phyloP scores from a whole-genome alignment of 2,888 invertebrate genomes.

The Epirrhoe tristata region DNA sequence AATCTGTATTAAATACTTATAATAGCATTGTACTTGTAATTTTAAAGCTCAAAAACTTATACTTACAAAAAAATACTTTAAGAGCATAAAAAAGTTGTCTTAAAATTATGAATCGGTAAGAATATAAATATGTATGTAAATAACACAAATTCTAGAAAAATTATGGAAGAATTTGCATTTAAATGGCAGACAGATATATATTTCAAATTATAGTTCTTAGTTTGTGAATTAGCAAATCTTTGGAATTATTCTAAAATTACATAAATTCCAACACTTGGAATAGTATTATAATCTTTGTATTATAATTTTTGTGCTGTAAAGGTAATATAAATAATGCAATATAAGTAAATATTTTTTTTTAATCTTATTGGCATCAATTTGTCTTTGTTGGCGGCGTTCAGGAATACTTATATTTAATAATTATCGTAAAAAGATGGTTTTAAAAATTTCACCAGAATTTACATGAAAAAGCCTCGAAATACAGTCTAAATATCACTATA shows the following conservation, averaged over 20 bases:
- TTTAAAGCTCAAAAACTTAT: slow-evolving; percentile 79
- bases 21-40: slow-evolving; percentile 75
- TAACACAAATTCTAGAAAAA: too few relatives aligned
- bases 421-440: slow-evolving; percentile 63
- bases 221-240: slow-evolving; percentile 66
- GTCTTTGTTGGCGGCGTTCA: slow-evolving; percentile 61
- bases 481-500: slow-evolving; percentile 66
- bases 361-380: slow-evolving; percentile 64
- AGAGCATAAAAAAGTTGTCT: slow-evolving; percentile 4
- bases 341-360: slow-evolving; percentile 44
- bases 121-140: too few relatives aligned
- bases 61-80: slow-evolving; percentile 24
- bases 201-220: slow-evolving; percentile 13
- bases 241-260: slow-evolving; percentile 72
- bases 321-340: slow-evolving; percentile 42
- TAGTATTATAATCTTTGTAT: slow-evolving; percentile 42
- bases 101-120: background rate
- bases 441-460: slow-evolving; percentile 55
- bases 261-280: slow-evolving; percentile 38
- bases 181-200: background rate
- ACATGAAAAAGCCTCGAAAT: slow-evolving; percentile 73
- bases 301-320: slow-evolving; percentile 48
- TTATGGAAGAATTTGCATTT: background rate
- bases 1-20: slow-evolving; percentile 52
- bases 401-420: slow-evolving; percentile 52